A percentile compares a stretch with the other conserved stretches of the same genome.
phyloP scores from a whole-genome alignment of 2,113 vertebrate species.

The Hyperopisus bebe region DNA sequence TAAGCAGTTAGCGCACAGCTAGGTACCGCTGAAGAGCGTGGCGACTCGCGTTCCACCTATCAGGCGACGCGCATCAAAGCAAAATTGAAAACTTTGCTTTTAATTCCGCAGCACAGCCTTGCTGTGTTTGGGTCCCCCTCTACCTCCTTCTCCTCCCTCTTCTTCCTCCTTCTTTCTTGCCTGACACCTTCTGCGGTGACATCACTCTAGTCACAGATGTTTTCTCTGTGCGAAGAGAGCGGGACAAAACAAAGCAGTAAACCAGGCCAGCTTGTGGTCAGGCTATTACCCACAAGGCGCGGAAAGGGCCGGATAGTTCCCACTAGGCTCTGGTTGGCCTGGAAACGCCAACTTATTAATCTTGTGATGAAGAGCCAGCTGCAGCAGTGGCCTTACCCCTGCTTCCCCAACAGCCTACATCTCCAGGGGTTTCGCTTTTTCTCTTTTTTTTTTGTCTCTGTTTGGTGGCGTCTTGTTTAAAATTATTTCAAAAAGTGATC shows the following conservation, averaged over 20 bases:
- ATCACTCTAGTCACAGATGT: slow-evolving; percentile 87
- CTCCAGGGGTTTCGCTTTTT: slow-evolving; percentile 52
- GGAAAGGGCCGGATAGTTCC: slow-evolving; percentile 87
- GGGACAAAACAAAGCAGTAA: slow-evolving; percentile 78
- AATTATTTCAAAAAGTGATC: neutral
- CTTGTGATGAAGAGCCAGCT: slow-evolving; percentile 98
- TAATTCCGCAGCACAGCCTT: neutral
- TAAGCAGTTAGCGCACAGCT: neutral
- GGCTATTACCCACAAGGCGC: slow-evolving; percentile 92
- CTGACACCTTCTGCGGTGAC: slow-evolving; percentile 70
- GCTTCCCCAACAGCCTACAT: slow-evolving; percentile 78
- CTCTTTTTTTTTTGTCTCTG: neutral
- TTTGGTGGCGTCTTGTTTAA: neutral
- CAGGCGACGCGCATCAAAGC: neutral
- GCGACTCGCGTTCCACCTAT: neutral
- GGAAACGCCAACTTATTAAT: slow-evolving; percentile 99
- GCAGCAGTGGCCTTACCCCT: slow-evolving; percentile 81
- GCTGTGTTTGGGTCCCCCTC: neutral
- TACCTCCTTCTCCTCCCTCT: slow-evolving; percentile 29
- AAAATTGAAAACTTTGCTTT: neutral
- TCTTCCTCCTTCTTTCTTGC: slow-evolving; percentile 38
- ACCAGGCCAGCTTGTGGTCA: slow-evolving; percentile 91
- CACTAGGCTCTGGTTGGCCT: slow-evolving; percentile 98
- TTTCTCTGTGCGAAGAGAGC: slow-evolving; percentile 67
- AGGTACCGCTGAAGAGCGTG: neutral